Evolutionary conservation across 2,888 invertebrate species (phyloP).

Genomic region (Stegophylla sp.): DNA sequence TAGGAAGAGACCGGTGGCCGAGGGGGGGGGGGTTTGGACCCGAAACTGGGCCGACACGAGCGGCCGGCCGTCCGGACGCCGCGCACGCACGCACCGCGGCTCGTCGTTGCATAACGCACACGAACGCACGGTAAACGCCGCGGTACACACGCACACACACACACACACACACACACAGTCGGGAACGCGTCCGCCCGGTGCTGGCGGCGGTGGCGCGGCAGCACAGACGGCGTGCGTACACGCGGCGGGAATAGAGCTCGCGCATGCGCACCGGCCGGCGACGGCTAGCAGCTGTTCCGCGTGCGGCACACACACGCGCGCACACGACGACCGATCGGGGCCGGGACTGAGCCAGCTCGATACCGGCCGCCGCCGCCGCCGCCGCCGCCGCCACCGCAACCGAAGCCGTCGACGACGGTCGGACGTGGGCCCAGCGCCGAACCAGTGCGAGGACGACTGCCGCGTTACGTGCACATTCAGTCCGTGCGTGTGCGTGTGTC

Average conservation of each 20-base stretch:
- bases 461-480: slow-evolving; percentile 8
- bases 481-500: background rate
- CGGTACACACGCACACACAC: background rate
- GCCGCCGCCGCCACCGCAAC: slow-evolving; percentile 25
- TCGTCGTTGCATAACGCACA: background rate
- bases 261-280: slow-evolving; percentile 44
- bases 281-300: slow-evolving; percentile 44
- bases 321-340: slow-evolving; percentile 27
- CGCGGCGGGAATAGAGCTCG: slow-evolving; percentile 54
- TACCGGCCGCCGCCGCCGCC: slow-evolving; percentile 40
- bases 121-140: background rate
- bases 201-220: background rate
- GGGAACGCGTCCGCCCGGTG: background rate
- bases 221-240: background rate
- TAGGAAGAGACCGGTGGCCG: background rate
- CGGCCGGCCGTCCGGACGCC: slow-evolving; percentile 24
- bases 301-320: slow-evolving; percentile 7
- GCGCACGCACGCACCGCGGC: background rate
- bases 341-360: slow-evolving; percentile 59
- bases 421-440: slow-evolving; percentile 41
- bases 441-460: slow-evolving; percentile 56
- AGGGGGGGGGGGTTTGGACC: background rate
- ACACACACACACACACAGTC: background rate
- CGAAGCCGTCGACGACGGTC: too few species aligned
- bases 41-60: slow-evolving; percentile 58